phyloP scores from a whole-genome alignment of 2,797 vertebrate genomes.

The Mormyrops attenuatus region DNA sequence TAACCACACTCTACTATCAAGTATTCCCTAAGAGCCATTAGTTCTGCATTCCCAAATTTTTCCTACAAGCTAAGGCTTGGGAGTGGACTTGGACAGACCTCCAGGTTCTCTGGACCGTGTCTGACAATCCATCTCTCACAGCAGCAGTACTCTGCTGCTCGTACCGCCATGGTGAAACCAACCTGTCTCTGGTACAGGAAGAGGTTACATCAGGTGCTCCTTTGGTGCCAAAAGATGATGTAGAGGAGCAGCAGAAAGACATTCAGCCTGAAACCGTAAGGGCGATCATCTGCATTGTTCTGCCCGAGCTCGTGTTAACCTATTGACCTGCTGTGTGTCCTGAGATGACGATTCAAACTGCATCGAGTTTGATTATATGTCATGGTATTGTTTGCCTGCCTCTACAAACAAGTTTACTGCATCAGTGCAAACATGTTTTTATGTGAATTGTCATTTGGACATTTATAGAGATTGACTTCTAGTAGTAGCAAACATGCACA shows the following conservation, averaged over 20 bases:
- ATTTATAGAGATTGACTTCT: neutral
- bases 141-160: neutral
- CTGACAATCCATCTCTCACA: neutral
- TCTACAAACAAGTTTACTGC: neutral
- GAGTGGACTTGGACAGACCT: neutral
- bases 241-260: slow-evolving; percentile 47
- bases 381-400: neutral
- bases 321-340: neutral
- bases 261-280: slow-evolving; percentile 56
- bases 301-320: neutral
- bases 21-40: neutral
- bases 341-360: neutral
- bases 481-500: neutral
- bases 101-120: neutral
- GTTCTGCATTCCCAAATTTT: neutral
- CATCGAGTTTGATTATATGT: neutral
- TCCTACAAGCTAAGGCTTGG: neutral
- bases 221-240: slow-evolving; percentile 43
- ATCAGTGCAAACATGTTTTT: neutral
- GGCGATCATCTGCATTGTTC: slow-evolving; percentile 24
- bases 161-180: slow-evolving; percentile 23
- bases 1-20: neutral
- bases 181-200: slow-evolving; percentile 55
- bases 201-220: slow-evolving; percentile 38
- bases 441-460: neutral